Evolutionary conservation across 2,113 vertebrate genomes (phyloP).

Genomic region (Prunella himalayana): DNA sequence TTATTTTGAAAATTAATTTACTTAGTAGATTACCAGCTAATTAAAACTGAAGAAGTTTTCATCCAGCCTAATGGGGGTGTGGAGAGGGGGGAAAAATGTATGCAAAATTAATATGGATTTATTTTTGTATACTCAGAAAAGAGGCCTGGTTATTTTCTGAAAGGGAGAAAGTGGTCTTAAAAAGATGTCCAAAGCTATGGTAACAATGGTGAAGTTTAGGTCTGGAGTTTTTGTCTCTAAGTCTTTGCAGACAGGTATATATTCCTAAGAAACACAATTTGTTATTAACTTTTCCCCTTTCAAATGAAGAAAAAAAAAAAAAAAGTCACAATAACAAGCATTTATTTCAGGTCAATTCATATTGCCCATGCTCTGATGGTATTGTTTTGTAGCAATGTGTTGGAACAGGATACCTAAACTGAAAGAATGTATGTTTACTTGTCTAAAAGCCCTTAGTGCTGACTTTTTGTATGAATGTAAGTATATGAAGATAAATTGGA

Average conservation of each 20-base stretch:
- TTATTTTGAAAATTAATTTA: slow-evolving; percentile 53
- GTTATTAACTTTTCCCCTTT: neutral
- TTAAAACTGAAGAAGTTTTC: slow-evolving; percentile 2
- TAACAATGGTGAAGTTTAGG: neutral
- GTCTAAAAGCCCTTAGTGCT: neutral
- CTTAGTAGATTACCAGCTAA: slow-evolving; percentile 3
- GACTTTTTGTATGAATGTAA: neutral
- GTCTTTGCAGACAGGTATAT: neutral
- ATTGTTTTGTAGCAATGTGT: neutral
- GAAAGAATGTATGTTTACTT: neutral
- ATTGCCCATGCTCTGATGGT: neutral
- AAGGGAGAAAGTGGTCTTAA: neutral
- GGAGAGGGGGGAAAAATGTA: neutral
- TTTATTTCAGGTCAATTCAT: rapidly evolving
- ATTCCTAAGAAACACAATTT: neutral
- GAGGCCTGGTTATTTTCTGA: neutral
- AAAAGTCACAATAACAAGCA: neutral
- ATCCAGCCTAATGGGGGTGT: neutral
- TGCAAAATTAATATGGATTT: neutral
- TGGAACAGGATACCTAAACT: neutral
- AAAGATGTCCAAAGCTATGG: neutral
- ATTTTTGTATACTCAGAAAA: neutral
- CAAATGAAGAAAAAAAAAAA: neutral
- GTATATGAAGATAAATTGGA: neutral
- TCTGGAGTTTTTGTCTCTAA: neutral